Base-by-base conservation (phyloP, 2,113 vertebrate genomes). In the Phylloscopus trochiloides region DNA sequence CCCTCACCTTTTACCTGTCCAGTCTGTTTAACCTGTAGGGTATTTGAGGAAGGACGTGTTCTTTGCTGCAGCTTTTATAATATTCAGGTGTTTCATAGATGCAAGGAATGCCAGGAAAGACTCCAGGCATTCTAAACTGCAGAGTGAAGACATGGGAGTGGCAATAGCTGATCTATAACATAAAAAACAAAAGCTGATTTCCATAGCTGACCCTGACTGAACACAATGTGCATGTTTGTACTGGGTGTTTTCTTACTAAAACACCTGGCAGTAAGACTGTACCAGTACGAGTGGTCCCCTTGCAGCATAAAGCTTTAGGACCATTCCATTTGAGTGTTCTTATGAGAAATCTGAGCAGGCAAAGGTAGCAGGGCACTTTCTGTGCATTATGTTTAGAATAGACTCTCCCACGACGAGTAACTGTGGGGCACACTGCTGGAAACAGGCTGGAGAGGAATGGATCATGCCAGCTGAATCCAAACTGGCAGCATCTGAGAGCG, bases 211-310 rank as follows among this genome's bases (percentile, higher is more conserved):
- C 26, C 31, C n/a, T 13, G 28, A 91, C 51, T 6, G 12, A 90
- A 65, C 10, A 31, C 36, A 62, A 52, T 4, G 10, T 7, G 28
- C 10, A 26, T 68, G 36, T 40, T 88, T 75, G 51, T 61, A 57
- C 22, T 14, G 50, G 17, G 25, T 52, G 16, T 34, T 92, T 71
- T 77, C 47, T 54, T 65, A 73, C 17, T 52, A 32, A 66, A 90
- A 38, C 32, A 62, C 18, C 16, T 12, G 26, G 15, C 55, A 92
- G 17, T 28, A 52, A 40, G 22, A 32, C 28, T 42, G 18, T 34
- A 66, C n/a, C 16, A 6, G 34, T 66, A 11, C 0, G 1, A 85
- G 34, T 6, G 7, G 26, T 52, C 36, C 9, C 5, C 10, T 5
- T 62, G 50, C 63, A 76, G 14, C 24, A 48, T 11, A 62, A 50